These are phyloP conservation scores for Idaea aversata DNA, from an alignment of 2,888 invertebrate species.

Conservation along the genomic window DNA sequence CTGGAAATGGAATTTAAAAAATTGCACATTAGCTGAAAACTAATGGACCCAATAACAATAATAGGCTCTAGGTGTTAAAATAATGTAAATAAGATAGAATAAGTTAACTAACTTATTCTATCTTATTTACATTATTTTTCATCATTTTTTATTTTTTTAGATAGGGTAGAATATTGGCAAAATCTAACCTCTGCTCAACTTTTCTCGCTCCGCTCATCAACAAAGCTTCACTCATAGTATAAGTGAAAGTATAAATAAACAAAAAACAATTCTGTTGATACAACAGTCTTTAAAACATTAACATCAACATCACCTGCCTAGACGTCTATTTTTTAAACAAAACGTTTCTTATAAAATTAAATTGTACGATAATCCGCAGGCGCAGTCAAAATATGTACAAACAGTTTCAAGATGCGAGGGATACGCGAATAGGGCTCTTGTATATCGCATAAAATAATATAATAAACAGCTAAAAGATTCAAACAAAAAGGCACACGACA, in stretches of 20 bases:
- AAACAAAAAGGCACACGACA: too few relatives aligned
- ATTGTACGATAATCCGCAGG: constrained; percentile 37
- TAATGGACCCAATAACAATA: too few relatives aligned
- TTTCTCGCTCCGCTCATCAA: not conserved
- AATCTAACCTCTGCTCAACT: not conserved
- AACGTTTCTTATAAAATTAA: constrained; percentile 24
- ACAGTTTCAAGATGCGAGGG: constrained; percentile 56
- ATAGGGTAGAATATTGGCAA: not conserved
- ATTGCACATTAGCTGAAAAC: too few relatives aligned
- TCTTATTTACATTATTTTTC: too few relatives aligned
- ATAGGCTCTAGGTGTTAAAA: too few relatives aligned
- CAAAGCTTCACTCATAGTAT: not conserved
- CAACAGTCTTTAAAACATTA: not conserved
- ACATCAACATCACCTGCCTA: constrained; percentile 3
- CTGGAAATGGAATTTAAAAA: too few relatives aligned
- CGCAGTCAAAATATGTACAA: constrained; percentile 71
- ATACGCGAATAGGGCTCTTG: constrained; percentile 37
- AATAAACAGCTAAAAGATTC: not conserved
- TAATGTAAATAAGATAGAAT: too few relatives aligned
- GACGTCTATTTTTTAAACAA: constrained; percentile 7
- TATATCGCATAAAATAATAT: not conserved
- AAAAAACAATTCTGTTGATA: not conserved
- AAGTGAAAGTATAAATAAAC: not conserved
- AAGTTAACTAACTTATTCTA: too few relatives aligned
- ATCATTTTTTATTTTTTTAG: not conserved